phyloP scores from a whole-genome alignment of 2,113 vertebrate genomes.

The Oncorhynchus kisutch region DNA sequence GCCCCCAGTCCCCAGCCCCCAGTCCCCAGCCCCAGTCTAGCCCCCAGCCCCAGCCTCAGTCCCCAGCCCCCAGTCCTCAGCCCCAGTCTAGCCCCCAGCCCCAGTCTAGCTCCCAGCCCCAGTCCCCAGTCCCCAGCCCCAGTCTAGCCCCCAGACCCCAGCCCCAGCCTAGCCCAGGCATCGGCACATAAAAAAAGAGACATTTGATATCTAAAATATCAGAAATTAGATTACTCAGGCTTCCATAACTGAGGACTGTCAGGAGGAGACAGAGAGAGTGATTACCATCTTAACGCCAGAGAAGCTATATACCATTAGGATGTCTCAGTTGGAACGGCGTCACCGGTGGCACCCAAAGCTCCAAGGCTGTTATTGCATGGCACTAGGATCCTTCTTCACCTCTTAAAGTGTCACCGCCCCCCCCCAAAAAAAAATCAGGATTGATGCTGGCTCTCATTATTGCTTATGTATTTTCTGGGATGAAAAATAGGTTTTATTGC shows the following conservation, averaged over 20 bases:
- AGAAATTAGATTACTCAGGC: conserved; percentile 76
- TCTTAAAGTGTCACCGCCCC: conserved; percentile 70
- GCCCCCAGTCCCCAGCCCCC: too few species aligned
- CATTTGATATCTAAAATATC: conserved; percentile 80
- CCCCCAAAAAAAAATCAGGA: conserved; percentile 57
- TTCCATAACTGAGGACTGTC: conserved; percentile 76
- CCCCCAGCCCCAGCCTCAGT: too few species aligned
- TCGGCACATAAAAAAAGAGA: conserved; percentile 73
- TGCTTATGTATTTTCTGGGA: conserved; percentile 71
- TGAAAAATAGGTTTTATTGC: conserved; percentile 66
- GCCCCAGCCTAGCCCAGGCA: conserved; percentile 30
- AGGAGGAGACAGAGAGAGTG: conserved; percentile 75
- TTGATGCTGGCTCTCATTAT: conserved; percentile 72
- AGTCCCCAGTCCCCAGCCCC: too few species aligned
- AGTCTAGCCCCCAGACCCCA: too few species aligned
- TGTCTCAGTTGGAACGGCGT: conserved; percentile 53
- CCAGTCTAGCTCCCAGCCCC: too few species aligned
- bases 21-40: too few species aligned
- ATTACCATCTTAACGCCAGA: conserved; percentile 75
- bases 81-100: too few species aligned
- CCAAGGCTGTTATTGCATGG: conserved; percentile 70
- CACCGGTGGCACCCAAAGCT: conserved; percentile 50
- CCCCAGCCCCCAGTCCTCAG: too few species aligned
- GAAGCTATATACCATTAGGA: conserved; percentile 74
- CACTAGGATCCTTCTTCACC: conserved; percentile 66